Conservation (phyloP, 2,888 invertebrate genomes). For the Rugalucina vietnamica region DNA sequence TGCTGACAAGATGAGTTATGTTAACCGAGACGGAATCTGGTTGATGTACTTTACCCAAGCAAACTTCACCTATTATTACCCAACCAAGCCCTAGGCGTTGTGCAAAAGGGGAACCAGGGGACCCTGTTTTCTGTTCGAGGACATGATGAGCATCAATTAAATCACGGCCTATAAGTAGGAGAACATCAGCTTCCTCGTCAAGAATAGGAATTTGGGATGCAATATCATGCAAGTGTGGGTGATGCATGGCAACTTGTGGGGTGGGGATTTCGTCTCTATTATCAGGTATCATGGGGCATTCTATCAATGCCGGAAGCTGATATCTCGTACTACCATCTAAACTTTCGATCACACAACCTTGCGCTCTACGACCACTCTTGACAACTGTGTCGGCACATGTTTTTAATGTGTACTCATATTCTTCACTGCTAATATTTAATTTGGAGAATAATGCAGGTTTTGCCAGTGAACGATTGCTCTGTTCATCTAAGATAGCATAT, state of each 20-base stretch:
- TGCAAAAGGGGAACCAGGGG: neutral
- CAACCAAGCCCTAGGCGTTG: neutral
- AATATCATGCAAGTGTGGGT: conserved; percentile 20
- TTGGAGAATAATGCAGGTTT: conserved; percentile 23
- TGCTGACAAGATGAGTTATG: conserved; percentile 5
- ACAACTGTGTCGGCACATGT: conserved; percentile 30
- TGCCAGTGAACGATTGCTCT: conserved; percentile 33
- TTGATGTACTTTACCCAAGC: conserved; percentile 1
- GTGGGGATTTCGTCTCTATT: conserved; percentile 28
- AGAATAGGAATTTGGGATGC: neutral
- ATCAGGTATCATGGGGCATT: conserved; percentile 29
- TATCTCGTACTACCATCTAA: conserved; percentile 20
- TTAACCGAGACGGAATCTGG: conserved; percentile 8
- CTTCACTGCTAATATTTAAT: neutral
- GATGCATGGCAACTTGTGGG: conserved; percentile 21
- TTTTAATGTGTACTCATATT: conserved; percentile 20
- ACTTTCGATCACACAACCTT: conserved; percentile 14
- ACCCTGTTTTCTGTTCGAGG: neutral
- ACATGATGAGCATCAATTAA: conserved; percentile 3
- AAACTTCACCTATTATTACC: conserved; percentile 21
- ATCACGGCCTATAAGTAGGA: neutral
- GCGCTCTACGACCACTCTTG: conserved; percentile 21
- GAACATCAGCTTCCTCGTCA: conserved; percentile 7
- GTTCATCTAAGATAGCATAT: conserved; percentile 31
- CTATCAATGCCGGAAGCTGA: conserved; percentile 20